These are phyloP conservation scores for Coilia nasus DNA, from an alignment of 2,797 vertebrate genomes.

Conservation along the genomic window DNA sequence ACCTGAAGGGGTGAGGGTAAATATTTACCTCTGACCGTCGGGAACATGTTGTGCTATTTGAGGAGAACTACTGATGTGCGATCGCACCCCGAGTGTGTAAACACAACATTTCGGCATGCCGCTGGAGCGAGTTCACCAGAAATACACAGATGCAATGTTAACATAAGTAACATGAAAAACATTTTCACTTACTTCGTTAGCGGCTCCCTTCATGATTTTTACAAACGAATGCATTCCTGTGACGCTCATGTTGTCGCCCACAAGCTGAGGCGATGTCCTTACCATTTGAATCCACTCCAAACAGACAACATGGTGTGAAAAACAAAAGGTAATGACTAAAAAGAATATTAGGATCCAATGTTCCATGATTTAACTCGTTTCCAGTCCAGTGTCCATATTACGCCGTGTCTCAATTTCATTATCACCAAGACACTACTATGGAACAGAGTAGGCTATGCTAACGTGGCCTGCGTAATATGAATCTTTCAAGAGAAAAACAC, in stretches of 20 bases:
- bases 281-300: neutral
- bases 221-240: neutral
- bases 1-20: neutral
- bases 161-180: neutral
- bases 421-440: neutral
- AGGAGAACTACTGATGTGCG: neutral
- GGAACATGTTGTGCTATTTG: slow-evolving; percentile 11
- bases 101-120: neutral
- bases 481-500: slow-evolving; percentile 5
- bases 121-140: neutral
- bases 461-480: neutral
- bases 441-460: neutral
- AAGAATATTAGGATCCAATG: neutral
- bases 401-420: neutral
- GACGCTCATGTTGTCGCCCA: neutral
- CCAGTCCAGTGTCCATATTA: neutral
- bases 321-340: neutral
- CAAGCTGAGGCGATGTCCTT: neutral
- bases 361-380: slow-evolving; percentile 3
- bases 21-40: neutral
- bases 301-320: neutral
- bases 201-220: neutral
- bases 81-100: neutral
- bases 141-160: neutral
- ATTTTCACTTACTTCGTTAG: neutral